Evolutionary conservation across 1,140 invertebrate species (phyloP).

Genomic region (Acromyrmex heyeri): DNA sequence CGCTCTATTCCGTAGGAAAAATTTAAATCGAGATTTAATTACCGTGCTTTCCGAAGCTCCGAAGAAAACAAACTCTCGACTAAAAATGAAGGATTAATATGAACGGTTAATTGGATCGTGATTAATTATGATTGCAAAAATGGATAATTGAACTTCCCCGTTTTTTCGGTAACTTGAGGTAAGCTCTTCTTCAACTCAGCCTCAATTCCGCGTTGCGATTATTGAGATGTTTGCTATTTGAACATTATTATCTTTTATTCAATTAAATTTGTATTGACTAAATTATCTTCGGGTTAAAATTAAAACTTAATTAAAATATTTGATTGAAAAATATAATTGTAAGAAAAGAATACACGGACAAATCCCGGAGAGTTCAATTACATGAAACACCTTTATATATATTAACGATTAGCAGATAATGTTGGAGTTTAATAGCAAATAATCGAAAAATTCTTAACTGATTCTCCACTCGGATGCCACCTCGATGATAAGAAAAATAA

Average conservation of each 20-base stretch:
- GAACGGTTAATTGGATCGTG: constrained; percentile 6
- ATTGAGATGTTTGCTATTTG: not conserved
- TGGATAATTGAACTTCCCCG: not conserved
- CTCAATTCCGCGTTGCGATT: not conserved
- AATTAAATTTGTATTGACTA: not conserved
- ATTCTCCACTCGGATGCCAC: not conserved
- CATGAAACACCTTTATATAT: too few relatives aligned
- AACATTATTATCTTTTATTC: not conserved
- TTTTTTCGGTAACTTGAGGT: not conserved
- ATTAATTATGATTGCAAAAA: constrained; percentile 25
- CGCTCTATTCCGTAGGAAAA: not conserved
- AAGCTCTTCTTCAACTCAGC: not conserved
- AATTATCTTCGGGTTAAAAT: not conserved
- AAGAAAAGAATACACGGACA: not conserved
- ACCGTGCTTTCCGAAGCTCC: too few relatives aligned
- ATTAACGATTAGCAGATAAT: not conserved
- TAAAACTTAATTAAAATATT: not conserved
- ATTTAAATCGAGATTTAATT: constrained; percentile 5
- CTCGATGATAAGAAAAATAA: not conserved
- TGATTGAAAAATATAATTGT: not conserved
- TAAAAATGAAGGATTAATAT: not conserved
- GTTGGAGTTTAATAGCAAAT: not conserved
- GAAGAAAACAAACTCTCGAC: not conserved
- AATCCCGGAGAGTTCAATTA: not conserved
- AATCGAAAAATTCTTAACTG: not conserved